These are phyloP conservation scores for Eristalis arbustorum DNA, from an alignment of 2,888 invertebrate species.

Conservation along the genomic window DNA sequence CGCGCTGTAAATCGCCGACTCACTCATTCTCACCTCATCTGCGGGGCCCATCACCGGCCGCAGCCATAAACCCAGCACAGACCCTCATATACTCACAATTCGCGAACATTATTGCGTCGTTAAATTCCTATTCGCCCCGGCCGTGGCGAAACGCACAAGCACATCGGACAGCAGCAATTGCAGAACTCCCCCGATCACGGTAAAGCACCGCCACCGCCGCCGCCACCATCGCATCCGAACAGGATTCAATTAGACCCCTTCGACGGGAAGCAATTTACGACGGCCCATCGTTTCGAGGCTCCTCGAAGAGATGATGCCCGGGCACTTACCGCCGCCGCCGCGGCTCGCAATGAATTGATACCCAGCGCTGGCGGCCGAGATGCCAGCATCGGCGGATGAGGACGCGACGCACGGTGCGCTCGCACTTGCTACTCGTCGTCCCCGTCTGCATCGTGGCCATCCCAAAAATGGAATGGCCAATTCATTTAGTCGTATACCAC, in stretches of 20 bases:
- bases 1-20: not conserved
- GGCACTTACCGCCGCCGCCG: slow-evolving; percentile 25
- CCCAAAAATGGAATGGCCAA: slow-evolving; percentile 62
- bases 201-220: slow-evolving; percentile 46
- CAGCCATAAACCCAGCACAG: slow-evolving; percentile 35
- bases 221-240: slow-evolving; percentile 24
- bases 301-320: slow-evolving; percentile 20
- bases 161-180: slow-evolving; percentile 23
- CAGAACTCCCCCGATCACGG: slow-evolving; percentile 52
- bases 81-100: slow-evolving; percentile 53
- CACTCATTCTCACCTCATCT: slow-evolving; percentile 9
- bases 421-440: slow-evolving; percentile 54
- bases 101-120: slow-evolving; percentile 57
- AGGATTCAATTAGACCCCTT: slow-evolving; percentile 64
- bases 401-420: slow-evolving; percentile 14
- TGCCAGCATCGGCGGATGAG: slow-evolving; percentile 35
- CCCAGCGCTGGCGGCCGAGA: slow-evolving; percentile 16
- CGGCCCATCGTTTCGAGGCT: slow-evolving; percentile 24
- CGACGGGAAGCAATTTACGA: slow-evolving; percentile 53
- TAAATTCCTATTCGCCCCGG: slow-evolving; percentile 48
- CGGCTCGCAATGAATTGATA: slow-evolving; percentile 60
- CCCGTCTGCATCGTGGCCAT: slow-evolving; percentile 12
- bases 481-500: slow-evolving; percentile 62
- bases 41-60: not conserved
- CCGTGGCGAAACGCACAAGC: slow-evolving; percentile 25